Conservation (phyloP, 2,797 vertebrate species). For the Oceanodroma leucorhoa region DNA sequence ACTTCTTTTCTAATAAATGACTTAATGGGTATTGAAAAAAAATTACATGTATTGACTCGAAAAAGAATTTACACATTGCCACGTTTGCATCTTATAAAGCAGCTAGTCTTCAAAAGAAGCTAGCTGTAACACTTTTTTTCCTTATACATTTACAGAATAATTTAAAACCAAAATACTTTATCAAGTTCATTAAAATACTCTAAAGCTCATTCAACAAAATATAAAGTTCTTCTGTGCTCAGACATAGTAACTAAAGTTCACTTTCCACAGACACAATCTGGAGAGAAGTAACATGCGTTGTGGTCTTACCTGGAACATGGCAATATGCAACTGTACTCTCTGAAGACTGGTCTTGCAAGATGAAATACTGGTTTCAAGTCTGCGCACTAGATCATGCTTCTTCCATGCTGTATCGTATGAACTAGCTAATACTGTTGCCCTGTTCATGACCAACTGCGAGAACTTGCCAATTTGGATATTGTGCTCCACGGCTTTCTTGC, state of each 20-base stretch:
- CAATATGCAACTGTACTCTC: conserved; percentile 91
- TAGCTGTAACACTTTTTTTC: not conserved
- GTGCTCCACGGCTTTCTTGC: conserved; percentile 94
- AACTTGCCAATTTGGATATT: conserved; percentile 88
- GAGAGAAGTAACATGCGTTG: rapidly evolving
- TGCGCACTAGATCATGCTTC: conserved; percentile 91
- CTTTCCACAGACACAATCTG: not conserved
- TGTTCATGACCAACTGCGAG: conserved; percentile 91
- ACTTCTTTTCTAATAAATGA: not conserved
- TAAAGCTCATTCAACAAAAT: not conserved
- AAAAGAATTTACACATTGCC: not conserved
- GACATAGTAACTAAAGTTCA: not conserved
- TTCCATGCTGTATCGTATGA: conserved; percentile 97
- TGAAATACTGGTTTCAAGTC: conserved; percentile 89
- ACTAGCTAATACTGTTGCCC: conserved; percentile 91
- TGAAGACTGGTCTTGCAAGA: conserved; percentile 93
- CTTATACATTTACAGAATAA: not conserved
- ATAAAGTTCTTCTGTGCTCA: not conserved
- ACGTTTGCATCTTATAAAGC: not conserved
- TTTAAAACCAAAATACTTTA: not conserved
- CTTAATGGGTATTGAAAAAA: not conserved
- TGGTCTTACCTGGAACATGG: conserved; percentile 94
- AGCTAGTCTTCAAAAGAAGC: not conserved
- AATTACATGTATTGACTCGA: not conserved
- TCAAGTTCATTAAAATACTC: not conserved